phyloP scores from a whole-genome alignment of 2,113 vertebrate species.

The Pitta sordida region DNA sequence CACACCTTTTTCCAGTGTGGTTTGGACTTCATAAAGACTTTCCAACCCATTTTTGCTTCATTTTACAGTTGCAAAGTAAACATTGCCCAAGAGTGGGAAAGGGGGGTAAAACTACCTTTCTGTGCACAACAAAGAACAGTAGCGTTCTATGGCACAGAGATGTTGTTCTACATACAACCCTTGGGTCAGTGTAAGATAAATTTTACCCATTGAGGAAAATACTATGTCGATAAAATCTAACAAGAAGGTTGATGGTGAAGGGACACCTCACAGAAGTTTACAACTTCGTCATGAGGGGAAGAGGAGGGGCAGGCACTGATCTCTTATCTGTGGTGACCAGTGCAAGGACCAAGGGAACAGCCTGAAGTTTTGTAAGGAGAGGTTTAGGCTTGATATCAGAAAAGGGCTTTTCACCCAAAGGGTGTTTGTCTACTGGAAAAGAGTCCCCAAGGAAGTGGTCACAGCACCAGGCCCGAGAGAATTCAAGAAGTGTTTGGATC shows the following conservation, averaged over 20 bases:
- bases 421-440: not conserved
- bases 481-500: not conserved
- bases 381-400: not conserved
- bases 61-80: not conserved
- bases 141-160: not conserved
- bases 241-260: not conserved
- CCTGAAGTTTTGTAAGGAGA: not conserved
- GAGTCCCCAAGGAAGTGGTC: not conserved
- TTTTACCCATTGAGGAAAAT: not conserved
- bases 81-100: not conserved
- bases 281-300: not conserved
- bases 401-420: not conserved
- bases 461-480: not conserved
- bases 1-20: not conserved
- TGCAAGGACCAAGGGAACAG: not conserved
- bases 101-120: not conserved
- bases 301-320: not conserved
- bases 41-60: not conserved
- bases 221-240: not conserved
- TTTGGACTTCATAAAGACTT: not conserved
- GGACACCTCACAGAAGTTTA: not conserved
- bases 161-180: not conserved
- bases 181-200: not conserved
- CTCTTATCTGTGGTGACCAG: not conserved
- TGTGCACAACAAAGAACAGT: not conserved